Conservation (phyloP, 2,888 invertebrate genomes). For the Anthophora plumipes region DNA sequence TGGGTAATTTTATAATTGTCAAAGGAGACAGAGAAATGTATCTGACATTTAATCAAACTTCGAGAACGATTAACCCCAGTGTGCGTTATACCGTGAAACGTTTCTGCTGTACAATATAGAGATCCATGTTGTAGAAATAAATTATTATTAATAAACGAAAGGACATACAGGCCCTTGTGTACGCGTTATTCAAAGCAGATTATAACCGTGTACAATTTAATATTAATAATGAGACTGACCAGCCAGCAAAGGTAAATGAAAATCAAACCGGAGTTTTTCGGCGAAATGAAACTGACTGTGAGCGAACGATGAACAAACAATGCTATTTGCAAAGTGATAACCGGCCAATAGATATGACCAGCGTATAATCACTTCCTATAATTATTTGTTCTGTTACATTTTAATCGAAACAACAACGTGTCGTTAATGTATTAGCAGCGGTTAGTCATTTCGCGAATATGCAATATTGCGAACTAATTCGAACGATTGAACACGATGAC, state of each 20-base stretch:
- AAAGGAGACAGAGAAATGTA: neutral
- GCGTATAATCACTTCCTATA: slow-evolving; percentile 33
- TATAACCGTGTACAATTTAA: slow-evolving; percentile 29
- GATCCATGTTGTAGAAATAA: slow-evolving; percentile 24
- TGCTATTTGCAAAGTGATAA: neutral
- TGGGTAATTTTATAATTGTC: neutral
- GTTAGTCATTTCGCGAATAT: neutral
- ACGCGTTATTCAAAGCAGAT: slow-evolving; percentile 31
- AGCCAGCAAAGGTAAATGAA: slow-evolving; percentile 23
- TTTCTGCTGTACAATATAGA: neutral
- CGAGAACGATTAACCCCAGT: slow-evolving; percentile 32
- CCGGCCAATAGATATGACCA: slow-evolving; percentile 4
- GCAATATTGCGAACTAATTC: neutral
- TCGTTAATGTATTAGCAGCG: neutral
- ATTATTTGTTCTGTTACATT: slow-evolving; percentile 38
- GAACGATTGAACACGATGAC: neutral
- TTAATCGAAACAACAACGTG: neutral
- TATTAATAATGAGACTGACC: slow-evolving; percentile 39
- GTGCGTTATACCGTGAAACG: neutral
- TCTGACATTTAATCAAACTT: slow-evolving; percentile 7
- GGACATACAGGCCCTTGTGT: neutral
- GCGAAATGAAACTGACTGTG: neutral
- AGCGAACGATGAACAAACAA: slow-evolving; percentile 2
- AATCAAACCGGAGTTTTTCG: slow-evolving; percentile 36
- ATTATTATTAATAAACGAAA: slow-evolving; percentile 48